phyloP scores from a whole-genome alignment of 30 jellyfish, hydroid and myxozoan species.

The Aurelia sp. region DNA sequence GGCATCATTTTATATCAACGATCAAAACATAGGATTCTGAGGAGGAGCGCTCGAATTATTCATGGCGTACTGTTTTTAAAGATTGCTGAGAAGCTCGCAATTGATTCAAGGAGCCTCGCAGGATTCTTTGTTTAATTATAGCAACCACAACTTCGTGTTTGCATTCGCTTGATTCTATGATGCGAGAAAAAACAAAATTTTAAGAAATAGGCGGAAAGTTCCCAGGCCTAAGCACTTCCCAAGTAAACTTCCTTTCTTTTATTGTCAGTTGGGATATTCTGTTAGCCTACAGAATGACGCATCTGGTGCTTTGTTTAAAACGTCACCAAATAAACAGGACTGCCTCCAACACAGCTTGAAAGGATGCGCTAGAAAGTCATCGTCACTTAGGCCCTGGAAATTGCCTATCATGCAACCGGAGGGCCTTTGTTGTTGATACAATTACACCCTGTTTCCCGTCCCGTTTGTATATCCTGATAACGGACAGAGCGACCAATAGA shows the following conservation, averaged over 20 bases:
- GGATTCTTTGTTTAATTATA: too few species aligned
- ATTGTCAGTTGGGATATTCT: not conserved
- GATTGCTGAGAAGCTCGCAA: too few species aligned
- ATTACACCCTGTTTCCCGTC: conserved; percentile 43
- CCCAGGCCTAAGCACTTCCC: conserved; percentile 41
- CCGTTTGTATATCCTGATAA: conserved; percentile 79
- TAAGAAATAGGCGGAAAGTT: not conserved
- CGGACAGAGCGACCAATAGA: conserved; percentile 35
- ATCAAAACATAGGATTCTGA: too few species aligned
- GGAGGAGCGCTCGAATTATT: too few species aligned
- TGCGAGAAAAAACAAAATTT: too few species aligned
- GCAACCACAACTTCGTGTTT: too few species aligned
- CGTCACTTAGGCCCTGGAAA: conserved; percentile 9
- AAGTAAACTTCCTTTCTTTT: conserved; percentile 29
- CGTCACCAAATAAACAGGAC: conserved; percentile 34
- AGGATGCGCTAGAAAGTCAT: conserved; percentile 21
- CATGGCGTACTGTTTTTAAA: too few species aligned
- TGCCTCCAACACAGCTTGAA: conserved; percentile 57
- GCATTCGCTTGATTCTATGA: too few species aligned
- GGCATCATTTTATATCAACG: too few species aligned
- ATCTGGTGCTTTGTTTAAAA: not conserved
- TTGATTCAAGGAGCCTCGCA: too few species aligned
- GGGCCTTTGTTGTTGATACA: conserved; percentile 6
- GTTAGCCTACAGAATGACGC: conserved; percentile 17
- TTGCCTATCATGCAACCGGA: conserved; percentile 30